Evolutionary conservation across 2,797 vertebrate species (phyloP), one percentile per base, ranked within the genome.

Genomic region (Microcaecilia unicolor): DNA sequence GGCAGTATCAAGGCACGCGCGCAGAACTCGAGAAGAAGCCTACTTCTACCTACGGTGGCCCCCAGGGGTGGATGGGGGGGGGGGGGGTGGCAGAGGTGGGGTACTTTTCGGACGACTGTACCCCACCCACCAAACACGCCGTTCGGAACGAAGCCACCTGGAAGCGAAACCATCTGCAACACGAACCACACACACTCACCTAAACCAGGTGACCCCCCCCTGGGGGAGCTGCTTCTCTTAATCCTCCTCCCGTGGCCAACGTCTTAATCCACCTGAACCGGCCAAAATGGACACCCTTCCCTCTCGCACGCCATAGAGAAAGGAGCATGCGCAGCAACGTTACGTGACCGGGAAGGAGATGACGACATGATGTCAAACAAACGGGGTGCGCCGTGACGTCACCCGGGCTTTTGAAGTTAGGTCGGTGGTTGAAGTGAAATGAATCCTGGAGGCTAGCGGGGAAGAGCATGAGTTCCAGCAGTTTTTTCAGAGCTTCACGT

Each of bases 271-370:
- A 26, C 21, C 12, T 26, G 33, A 22, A 28, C 31, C 27, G 37
- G 41, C 36, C 41, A 39, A 31, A 21, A 36, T 36, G 31, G 36
- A 31, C 28, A 25, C 26, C 30, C 7, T 16, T 10, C 10, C 18
- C 10, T 9, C 15, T 5, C 22, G 23, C 28, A 28, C 40, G 18
- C 36, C 10, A n/a, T 1, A 9, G 6, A 6, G 15, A 7, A 8
- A 7, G 8, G 21, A n/a, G 8, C 15, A 8, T 15, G 7, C 31
- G 1, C 20, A 21, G 2, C n/a, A n/a, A n/a, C n/a, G n/a, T n/a
- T n/a, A n/a, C 10, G 8, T 2, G 8, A 1, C 13, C 2, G 2
- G 4, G 11, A 10, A 15, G 0, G 10, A 18, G n/a, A 12, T 2
- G 10, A 8, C 3, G 13, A 15, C n/a, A 4, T 4, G 16, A 12